Conservation (phyloP, 2,113 vertebrate genomes). For the Nothobranchius kuhntae region DNA sequence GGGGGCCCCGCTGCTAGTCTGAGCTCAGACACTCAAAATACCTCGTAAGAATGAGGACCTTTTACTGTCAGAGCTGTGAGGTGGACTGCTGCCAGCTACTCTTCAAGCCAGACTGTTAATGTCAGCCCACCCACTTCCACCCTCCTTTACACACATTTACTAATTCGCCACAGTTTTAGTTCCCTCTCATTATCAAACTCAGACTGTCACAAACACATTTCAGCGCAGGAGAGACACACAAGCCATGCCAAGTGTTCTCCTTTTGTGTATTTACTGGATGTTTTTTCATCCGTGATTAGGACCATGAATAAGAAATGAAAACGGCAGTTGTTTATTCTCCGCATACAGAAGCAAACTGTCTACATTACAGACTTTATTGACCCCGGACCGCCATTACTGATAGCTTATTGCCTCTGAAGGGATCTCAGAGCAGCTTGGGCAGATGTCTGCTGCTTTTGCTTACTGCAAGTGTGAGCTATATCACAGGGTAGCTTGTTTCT, state of each 20-base stretch:
- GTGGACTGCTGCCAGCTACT: slow-evolving; percentile 55
- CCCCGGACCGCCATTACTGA: slow-evolving; percentile 53
- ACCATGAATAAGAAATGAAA: slow-evolving; percentile 70
- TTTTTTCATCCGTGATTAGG: slow-evolving; percentile 69
- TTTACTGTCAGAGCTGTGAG: slow-evolving; percentile 51
- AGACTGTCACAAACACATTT: slow-evolving; percentile 48
- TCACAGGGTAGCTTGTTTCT: slow-evolving; percentile 37
- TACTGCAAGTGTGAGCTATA: slow-evolving; percentile 51
- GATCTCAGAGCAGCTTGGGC: slow-evolving; percentile 51
- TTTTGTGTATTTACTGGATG: slow-evolving; percentile 42
- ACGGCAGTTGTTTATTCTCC: slow-evolving; percentile 51
- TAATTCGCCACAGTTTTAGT: slow-evolving; percentile 62
- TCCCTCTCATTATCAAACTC: slow-evolving; percentile 38
- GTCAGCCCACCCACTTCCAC: slow-evolving; percentile 40
- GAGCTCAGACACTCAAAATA: slow-evolving; percentile 48
- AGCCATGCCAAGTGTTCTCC: slow-evolving; percentile 27
- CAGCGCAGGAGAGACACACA: slow-evolving; percentile 30
- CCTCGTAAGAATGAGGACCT: slow-evolving; percentile 69
- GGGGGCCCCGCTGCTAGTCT: slow-evolving; percentile 38
- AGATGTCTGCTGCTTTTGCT: slow-evolving; percentile 44
- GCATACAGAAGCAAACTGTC: slow-evolving; percentile 47
- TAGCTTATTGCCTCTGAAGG: slow-evolving; percentile 59
- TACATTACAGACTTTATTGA: slow-evolving; percentile 65
- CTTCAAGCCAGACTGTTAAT: slow-evolving; percentile 62
- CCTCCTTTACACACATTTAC: slow-evolving; percentile 44